These are phyloP conservation scores for Actinia equina DNA, from an alignment of 64 coral and sea anemone genomes.

Conservation along the genomic window DNA sequence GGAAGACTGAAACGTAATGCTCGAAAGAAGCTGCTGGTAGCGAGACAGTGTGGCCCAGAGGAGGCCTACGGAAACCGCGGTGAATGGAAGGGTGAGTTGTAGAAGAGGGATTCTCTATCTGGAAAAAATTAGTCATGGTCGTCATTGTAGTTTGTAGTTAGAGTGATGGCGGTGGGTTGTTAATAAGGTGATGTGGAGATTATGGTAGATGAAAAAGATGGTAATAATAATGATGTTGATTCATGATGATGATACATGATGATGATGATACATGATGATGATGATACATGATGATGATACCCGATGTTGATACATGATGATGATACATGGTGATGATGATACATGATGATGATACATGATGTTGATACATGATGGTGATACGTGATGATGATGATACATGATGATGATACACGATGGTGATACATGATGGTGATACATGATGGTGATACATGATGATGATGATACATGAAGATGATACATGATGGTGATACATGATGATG, in stretches of 20 bases:
- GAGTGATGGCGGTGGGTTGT: not conserved
- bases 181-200: not conserved
- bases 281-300: too few relatives aligned
- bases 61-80: not conserved
- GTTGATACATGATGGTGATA: too few relatives aligned
- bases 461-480: too few relatives aligned
- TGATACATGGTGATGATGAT: not conserved
- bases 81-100: not conserved
- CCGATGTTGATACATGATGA: not conserved
- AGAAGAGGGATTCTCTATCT: not conserved
- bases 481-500: not conserved
- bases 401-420: not conserved
- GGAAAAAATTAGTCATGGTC: not conserved
- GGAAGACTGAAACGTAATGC: slow-evolving; percentile 60
- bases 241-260: not conserved
- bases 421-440: too few relatives aligned
- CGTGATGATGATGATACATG: not conserved
- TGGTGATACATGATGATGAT: too few relatives aligned
- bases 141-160: too few relatives aligned
- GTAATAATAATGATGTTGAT: not conserved
- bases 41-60: slow-evolving; percentile 61
- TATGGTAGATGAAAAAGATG: not conserved
- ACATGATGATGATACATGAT: too few relatives aligned
- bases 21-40: slow-evolving; percentile 58
- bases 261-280: too few relatives aligned